Percentiles rank a stretch among this genome's conserved stretches.
These are phyloP conservation scores for Petrocephalus sullivani DNA, from an alignment of 2,797 vertebrate species.

Conservation along the genomic window DNA sequence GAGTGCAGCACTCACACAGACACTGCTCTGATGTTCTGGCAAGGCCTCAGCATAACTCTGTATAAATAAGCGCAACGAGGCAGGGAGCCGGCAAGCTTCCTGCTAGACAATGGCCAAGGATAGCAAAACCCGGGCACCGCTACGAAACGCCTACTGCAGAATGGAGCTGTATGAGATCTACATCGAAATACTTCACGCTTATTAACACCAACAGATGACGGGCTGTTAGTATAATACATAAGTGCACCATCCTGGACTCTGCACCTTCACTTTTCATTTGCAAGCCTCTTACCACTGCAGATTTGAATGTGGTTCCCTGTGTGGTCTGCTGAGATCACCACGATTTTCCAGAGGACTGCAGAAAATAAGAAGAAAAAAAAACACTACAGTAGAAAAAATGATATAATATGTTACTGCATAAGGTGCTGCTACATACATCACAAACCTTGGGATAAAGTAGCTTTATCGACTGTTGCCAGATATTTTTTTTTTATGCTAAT, in stretches of 20 bases:
- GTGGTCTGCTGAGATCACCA: conserved; percentile 10
- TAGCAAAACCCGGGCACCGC: background rate
- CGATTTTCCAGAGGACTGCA: background rate
- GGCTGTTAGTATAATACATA: background rate
- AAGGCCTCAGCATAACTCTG: background rate
- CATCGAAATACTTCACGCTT: background rate
- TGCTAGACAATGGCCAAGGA: background rate
- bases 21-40: background rate
- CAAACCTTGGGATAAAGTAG: background rate
- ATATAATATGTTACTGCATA: background rate
- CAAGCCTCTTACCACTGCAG: conserved; percentile 2
- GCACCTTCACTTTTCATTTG: background rate
- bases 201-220: background rate
- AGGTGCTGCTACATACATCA: background rate
- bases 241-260: background rate
- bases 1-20: background rate
- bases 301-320: conserved; percentile 10
- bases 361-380: background rate
- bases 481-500: background rate
- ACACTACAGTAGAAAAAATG: background rate
- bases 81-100: background rate
- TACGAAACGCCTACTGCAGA: background rate
- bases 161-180: background rate
- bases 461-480: background rate
- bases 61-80: background rate